phyloP scores from a whole-genome alignment of 2,888 invertebrate genomes.

The Choreutis nemorana region DNA sequence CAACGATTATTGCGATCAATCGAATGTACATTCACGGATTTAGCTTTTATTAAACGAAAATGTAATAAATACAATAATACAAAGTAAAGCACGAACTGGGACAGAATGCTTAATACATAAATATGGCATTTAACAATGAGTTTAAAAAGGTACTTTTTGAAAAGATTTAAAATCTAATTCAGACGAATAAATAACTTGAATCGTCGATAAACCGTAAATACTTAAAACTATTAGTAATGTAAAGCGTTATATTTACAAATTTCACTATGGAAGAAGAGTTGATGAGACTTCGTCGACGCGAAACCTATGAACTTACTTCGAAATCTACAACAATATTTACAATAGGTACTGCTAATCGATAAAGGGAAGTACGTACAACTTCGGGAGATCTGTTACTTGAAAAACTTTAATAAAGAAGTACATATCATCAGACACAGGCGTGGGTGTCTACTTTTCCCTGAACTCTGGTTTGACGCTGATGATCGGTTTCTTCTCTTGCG shows the following conservation, averaged over 20 bases:
- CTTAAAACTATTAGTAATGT: conserved; percentile 35
- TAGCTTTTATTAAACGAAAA: too few relatives aligned
- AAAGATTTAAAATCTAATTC: conserved; percentile 59
- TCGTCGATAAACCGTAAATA: conserved; percentile 50
- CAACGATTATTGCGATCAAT: conserved; percentile 25
- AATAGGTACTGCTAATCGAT: conserved; percentile 31
- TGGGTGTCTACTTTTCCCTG: conserved; percentile 53
- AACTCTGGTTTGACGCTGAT: conserved; percentile 65
- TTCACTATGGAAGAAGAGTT: conserved; percentile 63
- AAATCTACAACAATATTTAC: conserved; percentile 59
- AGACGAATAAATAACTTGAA: conserved; percentile 56
- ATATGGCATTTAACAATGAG: conserved; percentile 63
- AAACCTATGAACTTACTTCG: conserved; percentile 39
- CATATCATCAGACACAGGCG: too few relatives aligned
- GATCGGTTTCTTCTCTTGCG: conserved; percentile 54
- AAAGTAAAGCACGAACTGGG: too few relatives aligned
- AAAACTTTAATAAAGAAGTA: conserved; percentile 23
- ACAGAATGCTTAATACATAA: conserved; percentile 60
- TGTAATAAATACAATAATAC: too few relatives aligned
- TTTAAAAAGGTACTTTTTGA: conserved; percentile 56
- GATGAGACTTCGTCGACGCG: conserved; percentile 38
- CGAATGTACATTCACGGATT: conserved; percentile 1
- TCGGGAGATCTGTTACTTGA: conserved; percentile 37
- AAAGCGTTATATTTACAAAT: conserved; percentile 64
- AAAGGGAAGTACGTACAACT: conserved; percentile 25